Evolutionary conservation across 2,888 invertebrate genomes (phyloP).

Genomic region (Tanypteryx hageni): DNA sequence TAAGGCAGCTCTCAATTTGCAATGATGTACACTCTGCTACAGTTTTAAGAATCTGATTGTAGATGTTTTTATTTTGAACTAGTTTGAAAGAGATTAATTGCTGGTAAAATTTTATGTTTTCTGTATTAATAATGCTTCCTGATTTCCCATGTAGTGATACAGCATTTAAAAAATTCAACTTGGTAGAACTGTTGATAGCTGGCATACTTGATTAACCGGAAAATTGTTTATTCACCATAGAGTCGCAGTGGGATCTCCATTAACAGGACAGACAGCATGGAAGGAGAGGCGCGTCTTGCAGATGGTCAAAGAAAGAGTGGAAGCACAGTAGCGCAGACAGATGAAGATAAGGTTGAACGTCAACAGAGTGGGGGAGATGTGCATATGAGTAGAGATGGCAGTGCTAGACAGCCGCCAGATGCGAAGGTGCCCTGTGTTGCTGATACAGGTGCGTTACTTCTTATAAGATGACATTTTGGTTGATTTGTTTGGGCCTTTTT

Average conservation of each 20-base stretch:
- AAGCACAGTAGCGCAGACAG: constrained; percentile 82
- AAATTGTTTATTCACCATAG: not conserved
- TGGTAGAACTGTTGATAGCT: no score
- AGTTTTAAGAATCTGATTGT: no score
- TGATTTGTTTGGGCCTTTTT: constrained; percentile 66
- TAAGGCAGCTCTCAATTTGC: no score
- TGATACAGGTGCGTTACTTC: constrained; percentile 79
- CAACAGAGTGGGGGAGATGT: constrained; percentile 73
- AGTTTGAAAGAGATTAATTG: no score
- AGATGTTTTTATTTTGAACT: no score
- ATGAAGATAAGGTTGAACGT: constrained; percentile 89
- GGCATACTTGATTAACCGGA: no score
- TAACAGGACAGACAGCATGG: not conserved
- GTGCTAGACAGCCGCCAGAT: constrained; percentile 69
- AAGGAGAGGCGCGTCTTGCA: constrained; percentile 67
- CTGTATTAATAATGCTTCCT: no score
- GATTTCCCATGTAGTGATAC: no score
- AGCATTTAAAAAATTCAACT: no score
- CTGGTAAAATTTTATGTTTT: no score
- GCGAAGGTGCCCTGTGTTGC: constrained; percentile 82
- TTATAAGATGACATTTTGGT: constrained; percentile 65
- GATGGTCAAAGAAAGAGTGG: constrained; percentile 75
- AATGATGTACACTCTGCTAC: no score
- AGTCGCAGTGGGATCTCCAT: not conserved
- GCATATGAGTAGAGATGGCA: constrained; percentile 70